phyloP scores from a whole-genome alignment of 2,113 vertebrate species.

The Tor tambroides region DNA sequence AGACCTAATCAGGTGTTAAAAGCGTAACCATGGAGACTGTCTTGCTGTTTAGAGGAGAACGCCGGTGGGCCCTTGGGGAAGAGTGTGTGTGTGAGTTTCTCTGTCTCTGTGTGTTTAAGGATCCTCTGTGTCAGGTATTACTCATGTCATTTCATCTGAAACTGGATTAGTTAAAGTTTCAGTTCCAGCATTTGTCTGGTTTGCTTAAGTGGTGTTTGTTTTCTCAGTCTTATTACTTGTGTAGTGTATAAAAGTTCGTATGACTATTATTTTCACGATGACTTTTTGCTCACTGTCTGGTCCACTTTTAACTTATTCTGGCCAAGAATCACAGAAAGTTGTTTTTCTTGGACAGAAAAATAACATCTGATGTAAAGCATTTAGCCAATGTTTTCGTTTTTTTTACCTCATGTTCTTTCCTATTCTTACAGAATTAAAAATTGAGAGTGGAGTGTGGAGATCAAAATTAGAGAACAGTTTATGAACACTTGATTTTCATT shows the following conservation, averaged over 20 bases:
- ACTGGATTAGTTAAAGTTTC: not conserved
- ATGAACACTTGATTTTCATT: too few species aligned
- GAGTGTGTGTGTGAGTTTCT: conserved; percentile 53
- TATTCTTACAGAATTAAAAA: too few species aligned
- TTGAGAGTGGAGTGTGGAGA: too few species aligned
- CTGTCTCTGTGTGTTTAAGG: conserved; percentile 40
- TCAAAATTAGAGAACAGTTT: too few species aligned
- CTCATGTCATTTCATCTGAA: conserved; percentile 28
- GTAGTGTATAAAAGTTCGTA: not conserved
- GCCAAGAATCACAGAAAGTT: not conserved
- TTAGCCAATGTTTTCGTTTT: too few species aligned
- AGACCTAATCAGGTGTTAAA: conserved; percentile 64
- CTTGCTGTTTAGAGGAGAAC: conserved; percentile 52
- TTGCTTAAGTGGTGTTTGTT: conserved; percentile 1
- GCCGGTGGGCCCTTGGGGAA: conserved; percentile 42
- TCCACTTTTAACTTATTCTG: not conserved
- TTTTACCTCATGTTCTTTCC: too few species aligned
- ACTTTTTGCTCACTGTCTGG: not conserved
- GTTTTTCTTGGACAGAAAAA: not conserved
- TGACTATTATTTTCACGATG: not conserved
- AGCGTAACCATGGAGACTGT: conserved; percentile 55
- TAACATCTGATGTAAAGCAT: not conserved
- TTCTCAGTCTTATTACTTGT: not conserved
- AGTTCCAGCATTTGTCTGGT: not conserved
- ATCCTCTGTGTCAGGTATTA: conserved; percentile 14